These are phyloP conservation scores for Taurulus bubalis DNA, from an alignment of 2,113 vertebrate species.

Conservation along the genomic window DNA sequence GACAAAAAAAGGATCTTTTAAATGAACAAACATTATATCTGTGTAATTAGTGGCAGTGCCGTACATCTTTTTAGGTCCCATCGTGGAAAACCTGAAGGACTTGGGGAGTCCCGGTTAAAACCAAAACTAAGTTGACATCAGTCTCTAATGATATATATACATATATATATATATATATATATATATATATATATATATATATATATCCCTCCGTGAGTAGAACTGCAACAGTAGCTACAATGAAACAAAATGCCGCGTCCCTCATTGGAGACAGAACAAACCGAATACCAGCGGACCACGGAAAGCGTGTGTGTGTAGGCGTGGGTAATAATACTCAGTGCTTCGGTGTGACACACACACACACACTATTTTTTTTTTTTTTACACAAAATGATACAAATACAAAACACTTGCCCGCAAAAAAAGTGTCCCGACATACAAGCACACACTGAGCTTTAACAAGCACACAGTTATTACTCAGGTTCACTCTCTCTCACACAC, in stretches of 20 bases:
- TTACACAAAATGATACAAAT: slow-evolving; percentile 77
- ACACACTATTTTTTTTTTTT: slow-evolving; percentile 19
- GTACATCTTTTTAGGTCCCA: no score
- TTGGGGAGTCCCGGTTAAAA: no score
- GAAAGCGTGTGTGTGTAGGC: slow-evolving; percentile 62
- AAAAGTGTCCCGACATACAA: slow-evolving; percentile 33
- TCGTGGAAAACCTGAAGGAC: no score
- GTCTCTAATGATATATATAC: no score
- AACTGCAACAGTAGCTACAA: slow-evolving; percentile 53
- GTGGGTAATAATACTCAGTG: slow-evolving; percentile 76
- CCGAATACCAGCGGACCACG: slow-evolving; percentile 62
- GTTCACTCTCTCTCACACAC: slow-evolving; percentile 1
- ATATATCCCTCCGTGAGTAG: background rate
- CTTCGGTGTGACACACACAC: slow-evolving; percentile 36
- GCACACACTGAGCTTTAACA: slow-evolving; percentile 47
- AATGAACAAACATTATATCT: no score
- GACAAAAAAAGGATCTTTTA: no score
- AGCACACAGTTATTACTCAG: slow-evolving; percentile 38
- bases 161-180: no score
- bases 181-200: no score
- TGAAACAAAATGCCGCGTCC: slow-evolving; percentile 49
- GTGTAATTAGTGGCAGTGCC: no score
- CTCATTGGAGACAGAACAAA: slow-evolving; percentile 46
- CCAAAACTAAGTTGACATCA: no score
- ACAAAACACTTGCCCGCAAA: slow-evolving; percentile 63